These are phyloP conservation scores for Mus minutoides DNA, from an alignment of 2,797 vertebrate genomes.

Conservation along the genomic window DNA sequence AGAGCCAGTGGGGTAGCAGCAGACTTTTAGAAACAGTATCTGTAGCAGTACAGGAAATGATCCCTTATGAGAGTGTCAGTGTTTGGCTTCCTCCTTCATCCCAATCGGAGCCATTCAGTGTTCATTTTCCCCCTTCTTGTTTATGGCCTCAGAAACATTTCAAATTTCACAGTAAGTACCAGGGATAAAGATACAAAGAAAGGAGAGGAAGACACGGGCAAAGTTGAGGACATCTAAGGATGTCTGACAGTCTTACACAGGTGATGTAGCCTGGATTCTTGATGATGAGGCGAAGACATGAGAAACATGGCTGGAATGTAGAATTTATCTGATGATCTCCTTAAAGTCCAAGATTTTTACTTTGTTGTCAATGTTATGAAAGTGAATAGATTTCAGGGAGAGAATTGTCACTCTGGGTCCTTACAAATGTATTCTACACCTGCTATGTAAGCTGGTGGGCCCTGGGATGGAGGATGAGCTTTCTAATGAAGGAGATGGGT, in stretches of 20 bases:
- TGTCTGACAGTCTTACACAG: not conserved
- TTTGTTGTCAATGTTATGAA: not conserved
- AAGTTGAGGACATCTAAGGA: not conserved
- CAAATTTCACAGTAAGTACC: constrained; percentile 25
- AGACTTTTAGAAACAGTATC: not conserved
- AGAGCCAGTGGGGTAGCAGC: not conserved
- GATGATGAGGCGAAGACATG: not conserved
- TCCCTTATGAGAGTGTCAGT: not conserved
- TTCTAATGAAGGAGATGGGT: not conserved
- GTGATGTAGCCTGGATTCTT: not conserved
- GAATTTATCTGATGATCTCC: not conserved
- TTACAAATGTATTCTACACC: accelerated
- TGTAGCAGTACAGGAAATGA: not conserved
- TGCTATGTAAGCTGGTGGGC: too few species aligned
- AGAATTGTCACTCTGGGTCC: accelerated
- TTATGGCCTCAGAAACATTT: not conserved
- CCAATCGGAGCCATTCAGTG: not conserved
- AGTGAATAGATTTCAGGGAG: not conserved
- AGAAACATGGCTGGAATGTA: constrained; percentile 10
- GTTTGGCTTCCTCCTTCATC: not conserved
- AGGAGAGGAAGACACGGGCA: not conserved
- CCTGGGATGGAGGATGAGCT: not conserved
- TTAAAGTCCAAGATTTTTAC: not conserved
- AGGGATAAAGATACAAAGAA: constrained; percentile 14
- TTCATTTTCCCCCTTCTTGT: not conserved